Evolutionary conservation across 2,113 vertebrate species (phyloP), one percentile per base, ranked within the genome.

Genomic region (Prionailurus bengalensis): DNA sequence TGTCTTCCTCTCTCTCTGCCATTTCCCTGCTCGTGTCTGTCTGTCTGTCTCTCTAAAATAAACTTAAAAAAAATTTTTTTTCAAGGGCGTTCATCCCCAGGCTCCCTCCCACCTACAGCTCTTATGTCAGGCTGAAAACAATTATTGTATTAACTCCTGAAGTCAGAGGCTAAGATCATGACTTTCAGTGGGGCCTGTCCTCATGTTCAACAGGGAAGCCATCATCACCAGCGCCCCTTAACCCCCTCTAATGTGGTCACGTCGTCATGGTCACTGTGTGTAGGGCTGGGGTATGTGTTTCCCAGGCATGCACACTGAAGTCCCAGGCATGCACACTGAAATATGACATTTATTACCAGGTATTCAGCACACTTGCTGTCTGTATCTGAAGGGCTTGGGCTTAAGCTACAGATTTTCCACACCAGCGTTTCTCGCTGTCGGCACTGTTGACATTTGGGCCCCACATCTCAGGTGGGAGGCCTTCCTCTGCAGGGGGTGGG

Each of bases 171-270:
- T 89, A 86, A 88, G 85, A 97, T 92, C 91, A 79, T 96, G 98
- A 81, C 96, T 96, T 95, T 97, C 96, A 11, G 48, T 94, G 96
- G 95, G 97, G 98, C 63, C 36, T 25, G 25, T 42, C 27, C 0
- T 61, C 15, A 95, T 91, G 90, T 97, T 96, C 98, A 95, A 97
- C 97, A 93, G 97, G 97, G 97, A 97, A 97, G 93, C 97, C 95
- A 93, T 98, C 97, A 97, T 98, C 97, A 96, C 98, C 91, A 88
- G 78, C 96, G 98, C 98, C 96, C 98, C 98, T 96, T 97, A 97
- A 96, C 97, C 97, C 85, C 88, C 97, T 97, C 29, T 93, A 70
- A 97, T 94, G 97, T 97, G 97, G 91, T 97, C 96, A 39, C 96
- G 98, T 87, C 97, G 96, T 98, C 97, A 97, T 95, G 97, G 97